Percentiles rank a stretch among this genome's conserved stretches.
phyloP scores from a whole-genome alignment of 2,797 vertebrate species.

The Anomalospiza imberbis region DNA sequence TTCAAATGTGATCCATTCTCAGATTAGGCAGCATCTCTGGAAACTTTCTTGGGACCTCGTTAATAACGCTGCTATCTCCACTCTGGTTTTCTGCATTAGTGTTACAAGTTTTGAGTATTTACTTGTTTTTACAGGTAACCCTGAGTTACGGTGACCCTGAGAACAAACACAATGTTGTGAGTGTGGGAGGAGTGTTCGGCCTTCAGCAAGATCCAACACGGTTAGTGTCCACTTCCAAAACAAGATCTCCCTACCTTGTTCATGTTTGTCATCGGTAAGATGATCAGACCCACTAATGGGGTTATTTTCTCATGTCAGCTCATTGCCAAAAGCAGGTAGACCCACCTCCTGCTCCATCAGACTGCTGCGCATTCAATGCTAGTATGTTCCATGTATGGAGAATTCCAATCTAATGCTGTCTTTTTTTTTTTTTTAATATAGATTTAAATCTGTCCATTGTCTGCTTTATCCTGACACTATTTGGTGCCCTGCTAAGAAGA shows the following conservation, averaged over 20 bases:
- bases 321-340: not conserved
- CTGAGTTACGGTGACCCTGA: conserved; percentile 94
- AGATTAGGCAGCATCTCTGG: not conserved
- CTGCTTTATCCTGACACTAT: conserved; percentile 87
- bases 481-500: conserved; percentile 82
- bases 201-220: conserved; percentile 89
- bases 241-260: not conserved
- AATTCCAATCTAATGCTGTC: not conserved
- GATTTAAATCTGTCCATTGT: conserved; percentile 94
- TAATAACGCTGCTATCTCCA: not conserved
- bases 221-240: conserved; percentile 66
- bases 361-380: not conserved
- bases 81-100: not conserved
- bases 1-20: not conserved
- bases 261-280: not conserved
- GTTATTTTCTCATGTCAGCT: not conserved
- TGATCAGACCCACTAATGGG: not conserved
- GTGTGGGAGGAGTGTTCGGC: conserved; percentile 82
- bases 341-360: not conserved
- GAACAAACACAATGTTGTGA: conserved; percentile 90
- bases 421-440: conserved; percentile 37
- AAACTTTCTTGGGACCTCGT: not conserved
- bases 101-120: not conserved
- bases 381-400: not conserved
- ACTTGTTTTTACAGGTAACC: conserved; percentile 80